Conservation (phyloP, 35 echinoderm and acorn worm genomes). For the Lytechinus variegatus region DNA sequence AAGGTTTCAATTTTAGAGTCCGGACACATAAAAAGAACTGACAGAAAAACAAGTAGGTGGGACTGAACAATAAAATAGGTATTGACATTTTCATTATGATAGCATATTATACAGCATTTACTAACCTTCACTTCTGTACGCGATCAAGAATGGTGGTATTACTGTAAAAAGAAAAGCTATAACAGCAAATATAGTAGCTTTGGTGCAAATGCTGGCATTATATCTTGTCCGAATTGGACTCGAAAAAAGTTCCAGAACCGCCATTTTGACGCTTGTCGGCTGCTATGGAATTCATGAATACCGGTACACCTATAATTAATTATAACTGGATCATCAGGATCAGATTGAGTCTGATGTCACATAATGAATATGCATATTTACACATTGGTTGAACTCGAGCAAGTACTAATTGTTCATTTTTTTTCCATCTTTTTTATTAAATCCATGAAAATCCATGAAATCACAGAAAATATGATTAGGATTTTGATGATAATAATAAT, state of each 20-base stretch:
- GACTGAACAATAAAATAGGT: background rate
- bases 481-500: too few relatives aligned
- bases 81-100: background rate
- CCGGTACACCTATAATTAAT: too few relatives aligned
- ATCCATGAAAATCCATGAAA: too few relatives aligned
- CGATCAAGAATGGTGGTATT: slow-evolving; percentile 72
- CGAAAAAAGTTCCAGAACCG: slow-evolving; percentile 68
- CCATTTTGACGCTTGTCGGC: slow-evolving; percentile 64
- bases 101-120: background rate
- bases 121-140: slow-evolving; percentile 77
- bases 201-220: slow-evolving; percentile 74
- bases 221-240: slow-evolving; percentile 61
- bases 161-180: slow-evolving; percentile 63
- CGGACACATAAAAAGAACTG: background rate
- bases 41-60: background rate
- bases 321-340: background rate
- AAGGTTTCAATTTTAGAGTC: too few relatives aligned
- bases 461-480: too few relatives aligned
- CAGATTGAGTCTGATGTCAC: background rate
- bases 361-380: background rate
- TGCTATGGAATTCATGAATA: slow-evolving; percentile 32
- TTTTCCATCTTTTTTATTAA: too few relatives aligned
- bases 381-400: too few relatives aligned
- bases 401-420: too few relatives aligned
- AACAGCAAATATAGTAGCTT: slow-evolving; percentile 65